phyloP scores from a whole-genome alignment of 1,140 invertebrate species.

The Anastrepha obliqua region DNA sequence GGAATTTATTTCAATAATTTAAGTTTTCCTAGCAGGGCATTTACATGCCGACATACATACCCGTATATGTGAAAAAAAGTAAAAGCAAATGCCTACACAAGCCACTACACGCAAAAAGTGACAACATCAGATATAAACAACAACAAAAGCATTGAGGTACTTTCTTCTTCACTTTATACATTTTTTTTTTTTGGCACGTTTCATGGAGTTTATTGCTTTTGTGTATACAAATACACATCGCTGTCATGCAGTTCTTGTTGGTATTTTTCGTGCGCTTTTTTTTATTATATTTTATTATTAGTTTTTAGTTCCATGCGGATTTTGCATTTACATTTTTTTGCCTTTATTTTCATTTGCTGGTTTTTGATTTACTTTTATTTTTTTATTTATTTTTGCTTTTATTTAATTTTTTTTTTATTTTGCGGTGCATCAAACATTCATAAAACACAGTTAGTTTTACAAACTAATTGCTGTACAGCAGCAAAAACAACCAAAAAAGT shows the following conservation, averaged over 20 bases:
- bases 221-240: background rate
- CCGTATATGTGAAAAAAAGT: no score
- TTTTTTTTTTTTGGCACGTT: slow-evolving; percentile 7
- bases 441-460: slow-evolving; percentile 13
- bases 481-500: background rate
- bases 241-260: slow-evolving; percentile 10
- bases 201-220: background rate
- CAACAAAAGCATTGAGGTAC: background rate
- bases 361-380: background rate
- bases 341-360: background rate
- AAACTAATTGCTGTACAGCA: background rate
- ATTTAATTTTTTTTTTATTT: background rate
- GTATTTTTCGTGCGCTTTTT: background rate
- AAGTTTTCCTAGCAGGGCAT: no score
- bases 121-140: background rate
- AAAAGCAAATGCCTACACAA: background rate
- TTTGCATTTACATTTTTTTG: background rate
- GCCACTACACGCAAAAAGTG: background rate
- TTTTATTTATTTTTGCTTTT: background rate
- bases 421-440: background rate
- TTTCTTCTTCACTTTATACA: slow-evolving; percentile 15
- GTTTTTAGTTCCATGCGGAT: background rate
- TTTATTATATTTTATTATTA: background rate
- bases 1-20: no score
- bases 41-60: no score